Evolutionary conservation across 1,140 invertebrate genomes (phyloP).

Genomic region (Geopemphigus sp.): DNA sequence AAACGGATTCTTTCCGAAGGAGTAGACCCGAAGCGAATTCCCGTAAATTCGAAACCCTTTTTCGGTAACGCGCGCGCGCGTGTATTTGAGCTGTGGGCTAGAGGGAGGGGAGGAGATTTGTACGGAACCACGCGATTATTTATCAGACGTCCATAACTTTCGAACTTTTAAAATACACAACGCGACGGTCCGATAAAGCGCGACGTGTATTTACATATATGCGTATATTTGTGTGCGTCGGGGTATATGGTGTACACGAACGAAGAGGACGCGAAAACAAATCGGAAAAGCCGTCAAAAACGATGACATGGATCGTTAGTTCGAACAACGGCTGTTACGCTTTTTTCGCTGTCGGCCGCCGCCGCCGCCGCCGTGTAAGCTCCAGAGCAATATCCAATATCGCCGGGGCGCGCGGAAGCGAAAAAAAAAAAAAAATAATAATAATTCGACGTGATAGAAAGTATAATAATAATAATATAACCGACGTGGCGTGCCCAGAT

Average conservation of each 20-base stretch:
- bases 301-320: conserved; percentile 37
- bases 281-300: conserved; percentile 32
- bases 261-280: background rate
- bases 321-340: background rate
- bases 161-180: background rate
- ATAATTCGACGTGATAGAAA: conserved; percentile 13
- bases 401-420: too few relatives aligned
- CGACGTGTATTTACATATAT: too few relatives aligned
- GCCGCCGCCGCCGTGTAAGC: background rate
- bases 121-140: too few relatives aligned
- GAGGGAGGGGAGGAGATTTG: too few relatives aligned
- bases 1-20: too few relatives aligned
- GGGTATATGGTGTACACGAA: too few relatives aligned
- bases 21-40: too few relatives aligned
- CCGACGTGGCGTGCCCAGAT: background rate
- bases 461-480: conserved; percentile 34
- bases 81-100: too few relatives aligned
- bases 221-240: too few relatives aligned
- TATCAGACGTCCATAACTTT: background rate
- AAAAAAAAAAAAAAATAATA: background rate
- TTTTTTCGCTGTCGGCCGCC: too few relatives aligned
- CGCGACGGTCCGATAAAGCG: too few relatives aligned
- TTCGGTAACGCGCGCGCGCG: too few relatives aligned
- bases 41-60: background rate
- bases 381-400: conserved; percentile 10